Percentiles rank a stretch among this genome's conserved stretches.
These are phyloP conservation scores for Hirtodrosophila histrioides DNA, from an alignment of 2,888 invertebrate species.

Conservation along the genomic window DNA sequence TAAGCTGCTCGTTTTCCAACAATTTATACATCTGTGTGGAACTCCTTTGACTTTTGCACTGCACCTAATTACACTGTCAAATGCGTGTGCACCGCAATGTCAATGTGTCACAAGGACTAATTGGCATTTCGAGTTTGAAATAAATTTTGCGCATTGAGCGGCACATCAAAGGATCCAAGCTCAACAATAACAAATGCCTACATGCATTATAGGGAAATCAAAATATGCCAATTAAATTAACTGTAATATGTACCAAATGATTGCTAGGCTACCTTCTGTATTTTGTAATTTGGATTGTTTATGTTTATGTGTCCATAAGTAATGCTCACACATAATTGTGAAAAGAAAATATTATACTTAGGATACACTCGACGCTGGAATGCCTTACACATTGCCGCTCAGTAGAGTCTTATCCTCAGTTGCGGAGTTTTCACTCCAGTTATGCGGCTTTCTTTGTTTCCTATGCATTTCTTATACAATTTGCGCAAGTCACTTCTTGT, in stretches of 20 bases:
- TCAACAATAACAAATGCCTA: constrained; percentile 27
- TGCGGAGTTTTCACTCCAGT: too few relatives aligned
- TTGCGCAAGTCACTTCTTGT: too few relatives aligned
- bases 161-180: constrained; percentile 22
- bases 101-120: constrained; percentile 27
- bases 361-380: neutral
- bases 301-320: constrained; percentile 26
- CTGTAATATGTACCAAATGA: constrained; percentile 34
- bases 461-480: too few relatives aligned
- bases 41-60: too few relatives aligned
- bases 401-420: too few relatives aligned
- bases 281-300: constrained; percentile 5
- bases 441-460: too few relatives aligned
- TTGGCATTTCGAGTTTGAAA: constrained; percentile 23
- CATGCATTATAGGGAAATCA: constrained; percentile 8
- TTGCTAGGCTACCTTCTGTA: constrained; percentile 11
- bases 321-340: constrained; percentile 38
- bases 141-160: too few relatives aligned
- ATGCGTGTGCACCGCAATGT: too few relatives aligned
- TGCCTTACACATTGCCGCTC: too few relatives aligned
- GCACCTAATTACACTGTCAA: too few relatives aligned
- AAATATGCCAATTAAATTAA: constrained; percentile 45
- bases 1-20: too few relatives aligned
- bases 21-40: too few relatives aligned
- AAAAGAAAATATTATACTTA: constrained; percentile 1